Conservation (phyloP, 2,797 vertebrate species). For the Onychomys torridus region DNA sequence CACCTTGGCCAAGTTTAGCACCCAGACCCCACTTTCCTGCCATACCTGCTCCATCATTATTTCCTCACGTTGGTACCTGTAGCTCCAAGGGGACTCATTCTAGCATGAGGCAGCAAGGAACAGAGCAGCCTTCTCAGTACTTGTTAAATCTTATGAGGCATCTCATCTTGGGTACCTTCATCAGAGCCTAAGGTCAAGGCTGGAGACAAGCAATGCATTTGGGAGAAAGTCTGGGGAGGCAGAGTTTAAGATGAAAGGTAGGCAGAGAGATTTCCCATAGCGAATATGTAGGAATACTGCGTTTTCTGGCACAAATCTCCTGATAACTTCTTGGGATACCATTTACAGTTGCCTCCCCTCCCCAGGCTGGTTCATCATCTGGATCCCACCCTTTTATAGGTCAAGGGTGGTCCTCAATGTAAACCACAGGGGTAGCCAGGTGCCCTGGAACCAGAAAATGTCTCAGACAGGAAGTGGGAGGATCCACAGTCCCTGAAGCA, state of each 20-base stretch:
- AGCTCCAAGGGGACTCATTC: background rate
- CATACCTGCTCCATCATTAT: background rate
- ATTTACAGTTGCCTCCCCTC: accelerated
- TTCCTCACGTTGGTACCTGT: background rate
- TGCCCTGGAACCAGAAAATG: background rate
- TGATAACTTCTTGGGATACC: background rate
- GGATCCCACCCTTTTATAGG: background rate
- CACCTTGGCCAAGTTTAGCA: background rate
- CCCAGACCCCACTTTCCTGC: background rate
- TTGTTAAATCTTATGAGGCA: background rate
- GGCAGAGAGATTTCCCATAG: background rate
- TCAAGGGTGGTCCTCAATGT: background rate
- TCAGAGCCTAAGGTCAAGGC: background rate
- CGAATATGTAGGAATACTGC: background rate
- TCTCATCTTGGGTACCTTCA: background rate
- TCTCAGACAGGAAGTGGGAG: background rate
- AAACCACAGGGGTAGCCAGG: background rate
- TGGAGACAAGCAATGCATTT: background rate
- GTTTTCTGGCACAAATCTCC: background rate
- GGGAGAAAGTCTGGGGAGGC: background rate
- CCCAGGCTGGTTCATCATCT: background rate
- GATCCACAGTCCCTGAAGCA: background rate
- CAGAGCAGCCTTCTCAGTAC: background rate
- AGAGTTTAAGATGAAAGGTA: background rate
- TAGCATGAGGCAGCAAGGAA: background rate